phyloP scores from a whole-genome alignment of 2,797 vertebrate species.

The Anas flavirostris region DNA sequence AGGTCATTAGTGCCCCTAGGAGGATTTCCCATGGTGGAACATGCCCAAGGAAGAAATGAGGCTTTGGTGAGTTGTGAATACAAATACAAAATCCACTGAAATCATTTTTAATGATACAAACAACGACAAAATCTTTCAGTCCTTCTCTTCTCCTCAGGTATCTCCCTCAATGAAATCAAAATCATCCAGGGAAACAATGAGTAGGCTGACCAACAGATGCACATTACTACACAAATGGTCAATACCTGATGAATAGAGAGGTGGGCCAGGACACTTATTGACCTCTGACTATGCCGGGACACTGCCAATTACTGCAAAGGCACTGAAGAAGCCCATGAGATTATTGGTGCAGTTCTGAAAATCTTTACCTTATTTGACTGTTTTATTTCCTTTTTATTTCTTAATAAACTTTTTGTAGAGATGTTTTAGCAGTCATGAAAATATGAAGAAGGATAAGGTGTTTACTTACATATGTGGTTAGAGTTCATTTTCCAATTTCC shows the following conservation, averaged over 20 bases:
- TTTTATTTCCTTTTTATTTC: background rate
- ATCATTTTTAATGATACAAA: background rate
- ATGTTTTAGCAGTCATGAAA: background rate
- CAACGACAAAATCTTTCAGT: background rate
- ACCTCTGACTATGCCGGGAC: background rate
- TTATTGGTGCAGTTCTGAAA: background rate
- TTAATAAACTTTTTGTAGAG: background rate
- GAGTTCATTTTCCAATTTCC: background rate
- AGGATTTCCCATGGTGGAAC: background rate
- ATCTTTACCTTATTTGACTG: background rate
- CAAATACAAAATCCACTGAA: background rate
- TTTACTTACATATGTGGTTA: background rate
- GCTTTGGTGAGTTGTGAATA: background rate
- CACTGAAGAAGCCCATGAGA: background rate
- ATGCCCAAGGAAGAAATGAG: background rate
- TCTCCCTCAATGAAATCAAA: background rate
- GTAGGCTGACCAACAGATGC: background rate
- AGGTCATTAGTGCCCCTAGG: background rate
- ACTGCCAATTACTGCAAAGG: background rate
- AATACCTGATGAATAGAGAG: background rate
- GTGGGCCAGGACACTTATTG: background rate
- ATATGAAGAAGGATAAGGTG: background rate
- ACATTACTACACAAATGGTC: background rate
- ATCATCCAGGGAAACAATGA: background rate
- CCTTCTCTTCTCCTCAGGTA: background rate